These are phyloP conservation scores for Phaenicophaeus curvirostris DNA, from an alignment of 2,797 vertebrate genomes.

Conservation along the genomic window DNA sequence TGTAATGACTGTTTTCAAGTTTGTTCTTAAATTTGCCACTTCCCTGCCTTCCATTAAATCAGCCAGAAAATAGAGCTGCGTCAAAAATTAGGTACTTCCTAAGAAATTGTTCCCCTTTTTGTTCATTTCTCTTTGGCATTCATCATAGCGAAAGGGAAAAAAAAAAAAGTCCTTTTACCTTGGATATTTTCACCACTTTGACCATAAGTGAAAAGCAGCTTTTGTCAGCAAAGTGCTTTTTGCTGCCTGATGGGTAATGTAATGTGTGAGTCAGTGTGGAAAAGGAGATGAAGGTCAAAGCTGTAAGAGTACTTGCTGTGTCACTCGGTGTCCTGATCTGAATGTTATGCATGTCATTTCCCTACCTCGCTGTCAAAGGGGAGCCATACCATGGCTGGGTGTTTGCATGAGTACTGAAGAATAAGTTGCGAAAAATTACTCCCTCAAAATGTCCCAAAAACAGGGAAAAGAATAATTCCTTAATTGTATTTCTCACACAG, in stretches of 20 bases:
- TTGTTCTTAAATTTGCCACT: conserved; percentile 37
- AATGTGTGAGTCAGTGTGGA: conserved; percentile 37
- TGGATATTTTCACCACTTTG: conserved; percentile 38
- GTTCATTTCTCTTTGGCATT: conserved; percentile 47
- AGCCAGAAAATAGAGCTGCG: conserved; percentile 40
- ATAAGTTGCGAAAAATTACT: not conserved
- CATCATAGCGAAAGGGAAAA: not conserved
- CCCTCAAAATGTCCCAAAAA: not conserved
- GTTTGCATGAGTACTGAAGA: not conserved
- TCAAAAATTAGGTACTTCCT: conserved; percentile 55
- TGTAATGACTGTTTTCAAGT: conserved; percentile 52
- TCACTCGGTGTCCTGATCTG: conserved; percentile 23
- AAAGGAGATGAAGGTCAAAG: conserved; percentile 33
- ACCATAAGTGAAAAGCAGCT: conserved; percentile 7
- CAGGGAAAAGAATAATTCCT: not conserved
- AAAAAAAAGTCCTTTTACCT: conserved; percentile 17
- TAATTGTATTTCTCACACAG: not conserved
- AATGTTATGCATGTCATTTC: conserved; percentile 23
- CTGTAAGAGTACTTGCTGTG: conserved; percentile 1
- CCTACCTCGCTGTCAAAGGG: conserved; percentile 19
- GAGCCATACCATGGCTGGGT: not conserved
- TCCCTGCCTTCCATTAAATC: conserved; percentile 26
- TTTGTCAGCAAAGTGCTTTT: conserved; percentile 70
- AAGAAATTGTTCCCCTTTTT: conserved; percentile 39
- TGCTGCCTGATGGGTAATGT: conserved; percentile 24